Evolutionary conservation across 1,140 invertebrate species (phyloP), one percentile per base, ranked within the genome.

Genomic region (Nomia melanderi): DNA sequence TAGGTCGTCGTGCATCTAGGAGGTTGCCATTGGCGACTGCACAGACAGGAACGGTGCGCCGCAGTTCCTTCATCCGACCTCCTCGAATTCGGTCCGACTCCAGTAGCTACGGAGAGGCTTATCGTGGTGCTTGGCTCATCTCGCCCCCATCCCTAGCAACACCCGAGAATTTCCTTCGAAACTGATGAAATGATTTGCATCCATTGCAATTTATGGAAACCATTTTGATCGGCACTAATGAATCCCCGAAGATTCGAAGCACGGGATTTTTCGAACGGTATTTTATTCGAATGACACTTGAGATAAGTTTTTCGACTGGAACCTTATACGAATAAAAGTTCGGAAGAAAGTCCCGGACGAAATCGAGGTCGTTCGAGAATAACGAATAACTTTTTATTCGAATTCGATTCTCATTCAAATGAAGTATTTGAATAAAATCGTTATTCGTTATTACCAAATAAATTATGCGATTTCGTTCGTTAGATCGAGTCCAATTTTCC

Each of bases 11-110:
- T 33, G 72, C 69, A 79, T 29, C 78, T 77, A 82, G 66, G 72
- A 76, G 83, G 87, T 87, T 89, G 85, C 86, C 80, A 79, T 69
- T 85, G 86, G 86, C 83, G 87, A 88, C 87, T 53, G 79, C 66
- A 57, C 74, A 79, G 85, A 81, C 65, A 77, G 60, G 74, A 83
- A 78, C 74, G 50, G 11, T 20, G 54, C 29, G 36, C 56, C 59
- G 25, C 50, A 70, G 75, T 73, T 82, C 85, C 81, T 59, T 56
- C 73, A 41, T 67, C 39, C 29, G 65, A 27, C 78, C 39, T 60
- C 56, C 36, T 71, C 44, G 66, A 66, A 77, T 74, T 78, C 80
- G 53, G 33, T 54, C 36, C 31, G 64, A n/a, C 36, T 47, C 41
- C 36, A 9, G 27, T 41, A 44, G 27, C 27, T 75, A 11, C 63